Base-by-base conservation (phyloP, 2,797 vertebrate genomes). In the Liparis tanakae region DNA sequence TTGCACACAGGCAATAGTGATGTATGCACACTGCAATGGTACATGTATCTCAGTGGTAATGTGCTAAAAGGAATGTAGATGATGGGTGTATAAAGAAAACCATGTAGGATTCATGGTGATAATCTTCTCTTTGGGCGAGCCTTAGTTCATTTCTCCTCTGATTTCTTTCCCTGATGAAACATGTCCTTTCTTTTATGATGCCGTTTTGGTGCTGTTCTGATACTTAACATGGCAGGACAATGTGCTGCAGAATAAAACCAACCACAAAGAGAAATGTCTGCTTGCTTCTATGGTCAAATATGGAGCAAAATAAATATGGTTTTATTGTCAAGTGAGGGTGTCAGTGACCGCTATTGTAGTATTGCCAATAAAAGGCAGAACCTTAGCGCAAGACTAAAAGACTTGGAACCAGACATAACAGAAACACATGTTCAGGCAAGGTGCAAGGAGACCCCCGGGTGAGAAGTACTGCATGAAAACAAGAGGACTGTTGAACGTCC, bases 371-470 rank as follows among this genome's bases (percentile, higher is more conserved):
- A 80, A 87, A 83, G 77, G 65, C 88, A 85, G 81, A 86, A 76
- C 75, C 36, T 67, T 65, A 39, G 36, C 59, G 54, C 61, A 61
- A 77, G 76, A 85, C 74, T 68, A 76, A 84, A 86, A 78, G 76
- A 83, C 61, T 85, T 82, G 84, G 63, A 81, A 83, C 84, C 53
- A 74, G 73, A 85, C 68, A 76, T 70, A 74, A 85, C 81, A 74
- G 78, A 84, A 75, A 78, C 65, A 83, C 53, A 70, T 86, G 82
- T 82, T 85, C 71, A 70, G 76, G 78, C 80, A 88, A 88, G 91
- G 81, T 89, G 75, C 79, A 65, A 81, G 83, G 78, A 85, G 65
- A 85, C 86, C 84, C 84, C 87, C 73, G 72, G 79, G 83, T 73
- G 78, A 86, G 76, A 87, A 84, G 82, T 85, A 83, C 83, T 78